Evolutionary conservation across 2,888 invertebrate genomes (phyloP).

Genomic region (Celastrina argiolus): DNA sequence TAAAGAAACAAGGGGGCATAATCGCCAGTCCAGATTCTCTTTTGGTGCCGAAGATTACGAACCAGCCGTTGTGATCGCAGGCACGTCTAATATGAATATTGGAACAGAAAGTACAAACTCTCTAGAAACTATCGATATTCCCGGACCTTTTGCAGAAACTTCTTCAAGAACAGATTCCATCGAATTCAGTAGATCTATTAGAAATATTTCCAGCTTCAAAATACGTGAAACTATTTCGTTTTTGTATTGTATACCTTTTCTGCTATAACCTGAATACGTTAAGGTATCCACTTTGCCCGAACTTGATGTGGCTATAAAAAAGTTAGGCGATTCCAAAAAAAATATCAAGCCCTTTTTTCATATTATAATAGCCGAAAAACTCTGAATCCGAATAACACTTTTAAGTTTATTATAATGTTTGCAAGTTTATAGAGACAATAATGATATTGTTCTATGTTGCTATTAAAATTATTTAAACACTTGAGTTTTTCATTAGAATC

Average conservation of each 20-base stretch:
- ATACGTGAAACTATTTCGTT: slow-evolving; percentile 27
- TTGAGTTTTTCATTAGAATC: too few relatives aligned
- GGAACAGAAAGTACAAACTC: slow-evolving; percentile 27
- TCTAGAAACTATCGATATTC: slow-evolving; percentile 31
- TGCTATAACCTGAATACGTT: slow-evolving; percentile 21
- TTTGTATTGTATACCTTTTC: not conserved
- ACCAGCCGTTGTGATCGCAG: slow-evolving; percentile 33
- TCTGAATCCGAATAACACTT: too few relatives aligned
- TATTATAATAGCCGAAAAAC: too few relatives aligned
- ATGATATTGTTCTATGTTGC: too few relatives aligned
- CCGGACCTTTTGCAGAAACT: slow-evolving; percentile 29
- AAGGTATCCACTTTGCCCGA: slow-evolving; percentile 30
- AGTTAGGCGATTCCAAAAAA: too few relatives aligned
- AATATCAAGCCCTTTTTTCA: too few relatives aligned
- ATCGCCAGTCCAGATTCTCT: slow-evolving; percentile 37
- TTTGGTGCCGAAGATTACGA: slow-evolving; percentile 38
- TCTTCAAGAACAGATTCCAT: slow-evolving; percentile 26
- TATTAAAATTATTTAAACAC: too few relatives aligned
- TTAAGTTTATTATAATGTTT: too few relatives aligned
- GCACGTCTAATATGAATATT: slow-evolving; percentile 32
- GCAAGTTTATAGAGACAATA: too few relatives aligned
- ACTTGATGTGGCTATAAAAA: too few relatives aligned
- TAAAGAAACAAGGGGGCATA: slow-evolving; percentile 36
- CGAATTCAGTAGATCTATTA: slow-evolving; percentile 29
- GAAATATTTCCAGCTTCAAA: slow-evolving; percentile 29